A percentile compares a stretch with the other conserved stretches of the same genome.
Evolutionary conservation across 2,888 invertebrate genomes (phyloP).

Genomic region (Rhorus exstirpatorius): DNA sequence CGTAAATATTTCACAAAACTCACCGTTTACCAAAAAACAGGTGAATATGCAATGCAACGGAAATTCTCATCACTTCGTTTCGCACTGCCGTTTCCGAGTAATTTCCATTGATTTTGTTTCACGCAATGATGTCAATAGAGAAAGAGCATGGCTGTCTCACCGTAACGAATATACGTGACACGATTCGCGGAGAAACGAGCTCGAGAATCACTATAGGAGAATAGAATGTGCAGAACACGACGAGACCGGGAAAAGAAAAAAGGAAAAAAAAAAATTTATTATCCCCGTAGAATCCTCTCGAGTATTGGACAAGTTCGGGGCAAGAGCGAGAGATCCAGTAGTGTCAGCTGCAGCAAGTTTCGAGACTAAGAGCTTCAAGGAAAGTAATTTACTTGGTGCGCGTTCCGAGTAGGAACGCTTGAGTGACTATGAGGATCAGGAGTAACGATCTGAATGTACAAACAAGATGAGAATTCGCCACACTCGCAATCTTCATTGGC

Average conservation of each 20-base stretch:
- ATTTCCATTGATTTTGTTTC: constrained; percentile 25
- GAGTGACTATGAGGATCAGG: constrained; percentile 51
- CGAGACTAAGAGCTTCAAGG: constrained; percentile 52
- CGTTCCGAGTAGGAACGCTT: constrained; percentile 41
- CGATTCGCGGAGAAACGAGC: constrained; percentile 39
- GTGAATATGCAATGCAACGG: not conserved
- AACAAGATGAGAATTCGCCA: constrained; percentile 43
- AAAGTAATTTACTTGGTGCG: constrained; percentile 68
- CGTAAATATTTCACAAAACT: too few species aligned
- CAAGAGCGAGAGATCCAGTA: constrained; percentile 49
- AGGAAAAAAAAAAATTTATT: constrained; percentile 30
- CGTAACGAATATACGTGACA: constrained; percentile 56
- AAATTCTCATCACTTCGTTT: constrained; percentile 17
- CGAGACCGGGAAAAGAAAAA: not conserved
- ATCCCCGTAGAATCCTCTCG: constrained; percentile 59
- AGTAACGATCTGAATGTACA: constrained; percentile 59
- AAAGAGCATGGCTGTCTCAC: constrained; percentile 26
- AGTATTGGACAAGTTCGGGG: constrained; percentile 48
- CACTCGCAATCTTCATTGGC: constrained; percentile 44
- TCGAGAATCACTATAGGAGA: constrained; percentile 24
- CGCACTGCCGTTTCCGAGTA: not conserved
- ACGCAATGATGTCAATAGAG: constrained; percentile 38
- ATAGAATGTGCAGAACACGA: constrained; percentile 16
- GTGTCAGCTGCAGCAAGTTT: constrained; percentile 66
- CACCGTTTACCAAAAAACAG: too few species aligned